These are phyloP conservation scores for Hylaeus anthracinus DNA, from an alignment of 1,140 invertebrate species.

Conservation along the genomic window DNA sequence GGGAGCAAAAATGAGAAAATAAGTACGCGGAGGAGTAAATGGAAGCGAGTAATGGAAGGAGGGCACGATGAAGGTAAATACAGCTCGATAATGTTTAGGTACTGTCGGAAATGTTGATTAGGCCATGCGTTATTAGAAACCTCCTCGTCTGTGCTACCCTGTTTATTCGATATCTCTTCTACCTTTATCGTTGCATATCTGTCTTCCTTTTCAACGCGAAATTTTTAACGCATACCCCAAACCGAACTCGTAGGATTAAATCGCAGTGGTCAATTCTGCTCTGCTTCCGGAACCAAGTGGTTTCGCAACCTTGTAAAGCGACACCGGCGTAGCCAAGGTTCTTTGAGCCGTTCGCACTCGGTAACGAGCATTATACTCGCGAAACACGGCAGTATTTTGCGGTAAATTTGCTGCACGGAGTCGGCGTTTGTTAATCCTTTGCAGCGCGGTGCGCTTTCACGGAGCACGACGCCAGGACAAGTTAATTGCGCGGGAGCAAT, in stretches of 20 bases:
- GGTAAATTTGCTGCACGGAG: constrained; percentile 3
- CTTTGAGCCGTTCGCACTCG: not conserved
- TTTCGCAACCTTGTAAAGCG: not conserved
- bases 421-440: constrained; percentile 12
- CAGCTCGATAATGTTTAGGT: constrained; percentile 21
- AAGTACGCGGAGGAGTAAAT: constrained; percentile 29
- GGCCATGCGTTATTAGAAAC: constrained; percentile 45
- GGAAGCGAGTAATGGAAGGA: constrained; percentile 7
- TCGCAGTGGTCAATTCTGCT: not conserved
- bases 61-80: constrained; percentile 48
- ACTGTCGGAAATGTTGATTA: constrained; percentile 6
- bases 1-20: constrained; percentile 45
- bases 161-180: not conserved
- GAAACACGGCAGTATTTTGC: not conserved
- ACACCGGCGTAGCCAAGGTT: not conserved
- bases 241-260: not conserved
- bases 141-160: not conserved
- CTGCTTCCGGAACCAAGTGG: not conserved
- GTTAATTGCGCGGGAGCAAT: constrained; percentile 15
- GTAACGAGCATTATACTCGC: not conserved
- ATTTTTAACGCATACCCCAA: too few species aligned
- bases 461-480: not conserved
- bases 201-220: too few species aligned
- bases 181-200: too few species aligned
- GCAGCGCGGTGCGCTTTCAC: not conserved